phyloP scores from a whole-genome alignment of 2,888 invertebrate genomes.

The Enchytraeus crypticus region DNA sequence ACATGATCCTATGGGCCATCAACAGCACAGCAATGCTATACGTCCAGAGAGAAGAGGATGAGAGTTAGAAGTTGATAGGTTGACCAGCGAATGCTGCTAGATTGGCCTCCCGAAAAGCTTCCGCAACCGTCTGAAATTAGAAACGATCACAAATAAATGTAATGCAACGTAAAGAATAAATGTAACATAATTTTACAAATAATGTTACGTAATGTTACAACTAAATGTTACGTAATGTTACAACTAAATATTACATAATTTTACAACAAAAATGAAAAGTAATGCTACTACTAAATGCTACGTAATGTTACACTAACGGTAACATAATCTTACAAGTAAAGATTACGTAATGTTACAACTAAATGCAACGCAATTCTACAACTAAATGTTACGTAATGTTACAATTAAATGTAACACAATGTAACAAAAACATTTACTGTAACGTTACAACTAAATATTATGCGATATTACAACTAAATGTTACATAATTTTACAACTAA shows the following conservation, averaged over 20 bases:
- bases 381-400: neutral
- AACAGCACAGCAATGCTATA: too few relatives aligned
- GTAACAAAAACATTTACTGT: neutral
- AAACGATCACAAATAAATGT: conserved; percentile 13
- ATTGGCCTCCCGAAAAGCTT: conserved; percentile 94
- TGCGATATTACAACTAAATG: neutral
- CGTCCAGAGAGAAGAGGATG: too few relatives aligned
- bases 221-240: neutral
- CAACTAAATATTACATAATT: neutral
- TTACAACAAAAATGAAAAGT: neutral
- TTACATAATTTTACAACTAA: neutral
- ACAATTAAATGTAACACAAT: neutral
- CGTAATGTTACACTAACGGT: neutral
- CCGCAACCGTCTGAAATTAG: conserved; percentile 77
- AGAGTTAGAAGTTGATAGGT: conserved; percentile 77
- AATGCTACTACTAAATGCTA: neutral
- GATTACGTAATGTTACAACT: too few relatives aligned
- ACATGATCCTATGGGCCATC: too few relatives aligned
- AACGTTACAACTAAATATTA: too few relatives aligned
- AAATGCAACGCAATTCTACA: neutral
- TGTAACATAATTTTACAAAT: neutral
- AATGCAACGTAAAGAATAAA: neutral
- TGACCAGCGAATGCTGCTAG: conserved; percentile 90
- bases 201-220: too few relatives aligned
- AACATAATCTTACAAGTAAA: too few relatives aligned